phyloP scores from a whole-genome alignment of 1,140 invertebrate species.

The Melanaphis sacchari region DNA sequence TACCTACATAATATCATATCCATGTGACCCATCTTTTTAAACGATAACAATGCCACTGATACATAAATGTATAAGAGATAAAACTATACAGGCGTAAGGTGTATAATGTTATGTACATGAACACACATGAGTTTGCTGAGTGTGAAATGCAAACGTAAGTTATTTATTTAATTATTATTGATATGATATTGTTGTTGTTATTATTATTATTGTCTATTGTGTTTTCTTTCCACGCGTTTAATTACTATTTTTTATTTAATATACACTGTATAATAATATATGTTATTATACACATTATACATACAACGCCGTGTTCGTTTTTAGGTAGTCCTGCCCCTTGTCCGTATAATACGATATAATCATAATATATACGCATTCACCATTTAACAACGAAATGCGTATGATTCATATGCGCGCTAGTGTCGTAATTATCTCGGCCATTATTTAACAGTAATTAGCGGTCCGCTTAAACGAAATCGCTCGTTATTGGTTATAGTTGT shows the following conservation, averaged over 20 bases:
- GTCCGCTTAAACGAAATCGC: slow-evolving; percentile 35
- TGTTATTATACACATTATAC: not conserved
- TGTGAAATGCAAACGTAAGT: not conserved
- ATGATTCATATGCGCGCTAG: not conserved
- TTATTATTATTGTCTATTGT: slow-evolving; percentile 3
- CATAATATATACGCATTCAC: not conserved
- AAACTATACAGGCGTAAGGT: not conserved
- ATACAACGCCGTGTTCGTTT: slow-evolving; percentile 5
- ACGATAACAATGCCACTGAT: not conserved
- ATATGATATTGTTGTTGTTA: not conserved
- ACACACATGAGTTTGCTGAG: not conserved
- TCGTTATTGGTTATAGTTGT: slow-evolving; percentile 38
- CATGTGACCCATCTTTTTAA: not conserved
- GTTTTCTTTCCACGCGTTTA: slow-evolving; percentile 23
- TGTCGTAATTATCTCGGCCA: slow-evolving; percentile 34
- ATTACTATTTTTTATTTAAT: not conserved
- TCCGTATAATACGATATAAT: slow-evolving; percentile 14
- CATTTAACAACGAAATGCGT: slow-evolving; percentile 20
- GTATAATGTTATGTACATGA: not conserved
- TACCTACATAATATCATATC: not conserved
- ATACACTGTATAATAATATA: not conserved
- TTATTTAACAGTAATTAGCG: slow-evolving; percentile 53
- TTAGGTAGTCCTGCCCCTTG: slow-evolving; percentile 2
- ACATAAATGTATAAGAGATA: not conserved
- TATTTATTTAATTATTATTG: slow-evolving; percentile 23